Percentiles rank a stretch among this genome's conserved stretches.
Evolutionary conservation across 2,888 invertebrate species (phyloP).

Genomic region (Protodeltote pygarga): DNA sequence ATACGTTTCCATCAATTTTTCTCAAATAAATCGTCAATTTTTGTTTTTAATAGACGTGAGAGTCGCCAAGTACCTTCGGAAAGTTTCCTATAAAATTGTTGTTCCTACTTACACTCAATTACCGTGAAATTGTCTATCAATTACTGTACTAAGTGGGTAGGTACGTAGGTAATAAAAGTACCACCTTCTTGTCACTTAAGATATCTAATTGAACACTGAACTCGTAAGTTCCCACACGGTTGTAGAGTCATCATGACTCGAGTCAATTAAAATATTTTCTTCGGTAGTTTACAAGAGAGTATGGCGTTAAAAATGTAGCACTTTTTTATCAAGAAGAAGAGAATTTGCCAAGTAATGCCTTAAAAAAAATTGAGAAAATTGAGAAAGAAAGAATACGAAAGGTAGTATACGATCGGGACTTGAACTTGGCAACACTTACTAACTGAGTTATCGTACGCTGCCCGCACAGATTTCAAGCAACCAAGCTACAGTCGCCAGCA

Average conservation of each 20-base stretch:
- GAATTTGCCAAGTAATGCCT: too few species aligned
- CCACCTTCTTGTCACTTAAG: conserved; percentile 32
- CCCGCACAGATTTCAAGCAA: too few species aligned
- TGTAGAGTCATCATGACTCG: conserved; percentile 25
- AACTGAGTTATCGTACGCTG: too few species aligned
- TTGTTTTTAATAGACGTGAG: conserved; percentile 25
- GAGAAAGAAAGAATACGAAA: too few species aligned
- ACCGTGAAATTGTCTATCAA: conserved; percentile 30
- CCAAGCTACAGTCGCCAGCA: too few species aligned
- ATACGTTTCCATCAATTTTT: conserved; percentile 9
- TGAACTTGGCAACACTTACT: too few species aligned
- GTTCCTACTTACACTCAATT: conserved; percentile 23
- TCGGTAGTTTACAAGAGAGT: not conserved
- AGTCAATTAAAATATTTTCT: conserved; percentile 3
- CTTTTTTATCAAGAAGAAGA: too few species aligned
- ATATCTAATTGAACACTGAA: conserved; percentile 31
- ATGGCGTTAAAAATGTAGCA: not conserved
- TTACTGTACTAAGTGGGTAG: conserved; percentile 35
- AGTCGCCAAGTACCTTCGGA: conserved; percentile 1
- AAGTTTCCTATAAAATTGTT: conserved; percentile 14
- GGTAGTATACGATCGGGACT: too few species aligned
- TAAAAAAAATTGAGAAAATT: too few species aligned
- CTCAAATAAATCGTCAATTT: conserved; percentile 10
- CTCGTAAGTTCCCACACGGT: conserved; percentile 26
- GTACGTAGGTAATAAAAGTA: too few species aligned